phyloP scores from a whole-genome alignment of 1,140 invertebrate genomes.

The Philopotamus ludificatus region DNA sequence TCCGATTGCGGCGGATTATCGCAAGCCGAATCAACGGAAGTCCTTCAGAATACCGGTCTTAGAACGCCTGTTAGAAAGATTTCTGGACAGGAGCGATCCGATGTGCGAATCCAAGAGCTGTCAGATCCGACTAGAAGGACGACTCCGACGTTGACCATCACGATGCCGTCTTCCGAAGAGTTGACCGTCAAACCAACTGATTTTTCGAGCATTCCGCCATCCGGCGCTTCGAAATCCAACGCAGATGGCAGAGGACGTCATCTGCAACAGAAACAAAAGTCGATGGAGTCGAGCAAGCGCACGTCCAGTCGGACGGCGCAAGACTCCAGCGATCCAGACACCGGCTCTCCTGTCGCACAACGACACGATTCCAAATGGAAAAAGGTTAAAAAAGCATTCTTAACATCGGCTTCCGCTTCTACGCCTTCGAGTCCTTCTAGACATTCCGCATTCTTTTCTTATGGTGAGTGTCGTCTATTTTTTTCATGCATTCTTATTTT shows the following conservation, averaged over 20 bases:
- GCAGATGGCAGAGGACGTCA: constrained; percentile 45
- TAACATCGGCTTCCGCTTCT: constrained; percentile 61
- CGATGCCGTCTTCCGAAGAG: constrained; percentile 61
- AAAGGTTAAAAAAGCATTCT: constrained; percentile 70
- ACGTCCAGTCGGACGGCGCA: constrained; percentile 41
- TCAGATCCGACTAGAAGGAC: constrained; percentile 43
- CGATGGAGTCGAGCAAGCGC: constrained; percentile 47
- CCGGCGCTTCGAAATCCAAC: not conserved
- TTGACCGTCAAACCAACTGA: constrained; percentile 42
- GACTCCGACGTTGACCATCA: constrained; percentile 57
- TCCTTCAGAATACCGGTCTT: constrained; percentile 6
- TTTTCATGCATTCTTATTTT: too few relatives aligned
- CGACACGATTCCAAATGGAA: constrained; percentile 65
- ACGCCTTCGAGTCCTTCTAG: constrained; percentile 68
- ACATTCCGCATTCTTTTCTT: constrained; percentile 61
- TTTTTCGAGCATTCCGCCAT: constrained; percentile 2
- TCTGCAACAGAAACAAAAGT: constrained; percentile 52
- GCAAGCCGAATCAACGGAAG: constrained; percentile 33
- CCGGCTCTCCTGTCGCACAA: constrained; percentile 44
- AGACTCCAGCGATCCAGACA: constrained; percentile 49
- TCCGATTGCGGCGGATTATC: constrained; percentile 53
- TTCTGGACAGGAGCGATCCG: constrained; percentile 34
- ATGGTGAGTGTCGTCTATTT: constrained; percentile 51
- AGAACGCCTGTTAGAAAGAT: constrained; percentile 41
- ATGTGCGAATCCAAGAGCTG: constrained; percentile 8